Base-by-base conservation (phyloP, 2,888 invertebrate species). In the Strigamia crassipes region DNA sequence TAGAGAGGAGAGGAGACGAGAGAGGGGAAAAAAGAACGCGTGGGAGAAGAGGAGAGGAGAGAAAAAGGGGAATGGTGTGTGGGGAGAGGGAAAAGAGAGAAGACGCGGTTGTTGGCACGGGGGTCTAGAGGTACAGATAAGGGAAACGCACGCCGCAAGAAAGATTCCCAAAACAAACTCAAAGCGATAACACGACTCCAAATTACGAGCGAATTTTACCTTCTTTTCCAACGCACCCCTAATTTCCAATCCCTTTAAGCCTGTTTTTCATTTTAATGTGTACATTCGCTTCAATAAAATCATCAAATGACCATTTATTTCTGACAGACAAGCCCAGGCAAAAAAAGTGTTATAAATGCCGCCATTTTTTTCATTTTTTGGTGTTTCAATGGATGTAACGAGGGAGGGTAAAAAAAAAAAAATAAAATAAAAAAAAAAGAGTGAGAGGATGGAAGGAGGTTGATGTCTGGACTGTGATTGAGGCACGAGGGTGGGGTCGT, bases 381-480 rank as follows among this genome's bases (percentile, higher is more conserved):
- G 66, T 66, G 27, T 66, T 66, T 66, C 66, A 66, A 66, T 66
- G 27, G 23, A 66, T 66, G 78, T 34, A 78, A 38, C 38, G 21
- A 0, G 78, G 12, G n/a, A 15, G 34, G 77, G 34, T 12, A 34
- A 77, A 73, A 13, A 23, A 73, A 31, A 73, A 23, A 31, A 61
- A 12, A 21, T 31, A 77, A 73, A 13, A 23, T 18, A 31, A 73
- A 23, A 15, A 38, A 41, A 46, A 42, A 51, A 31, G 80, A 12
- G 18, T n/a, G 41, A 21, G 80, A 51, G 80, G 21, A 23, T n/a
- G 80, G 42, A 46, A 23, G 80, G 66, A 23, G 66, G 23, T 66
- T 66, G 66, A 66, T 66, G 66, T 66, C 66, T 66, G 66, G 66
- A 66, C 66, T 66, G 66, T 66, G 66, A 66, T 66, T 66, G 66